Evolutionary conservation across 2,797 vertebrate genomes (phyloP).

Genomic region (Lithobates pipiens): DNA sequence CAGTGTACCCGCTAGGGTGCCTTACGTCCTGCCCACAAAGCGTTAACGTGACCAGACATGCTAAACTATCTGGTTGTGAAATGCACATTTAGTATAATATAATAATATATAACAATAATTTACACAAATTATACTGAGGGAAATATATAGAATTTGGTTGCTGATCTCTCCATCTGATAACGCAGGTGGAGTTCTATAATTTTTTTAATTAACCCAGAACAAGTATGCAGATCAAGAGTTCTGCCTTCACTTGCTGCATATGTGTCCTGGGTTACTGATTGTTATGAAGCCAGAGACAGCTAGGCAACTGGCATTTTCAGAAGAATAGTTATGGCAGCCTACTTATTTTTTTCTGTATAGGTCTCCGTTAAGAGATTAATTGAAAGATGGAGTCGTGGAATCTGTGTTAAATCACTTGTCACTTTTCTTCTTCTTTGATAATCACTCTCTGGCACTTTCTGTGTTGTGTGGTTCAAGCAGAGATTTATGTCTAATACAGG

Average conservation of each 20-base stretch:
- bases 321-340: neutral
- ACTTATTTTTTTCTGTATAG: neutral
- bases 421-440: neutral
- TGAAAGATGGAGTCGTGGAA: neutral
- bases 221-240: neutral
- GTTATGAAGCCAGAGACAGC: neutral
- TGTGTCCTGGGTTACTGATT: too few species aligned
- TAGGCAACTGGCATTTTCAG: neutral
- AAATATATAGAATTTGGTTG: too few species aligned
- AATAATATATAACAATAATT: too few species aligned
- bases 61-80: too few species aligned
- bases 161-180: too few species aligned
- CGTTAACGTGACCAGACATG: too few species aligned
- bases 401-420: neutral
- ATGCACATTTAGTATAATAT: too few species aligned
- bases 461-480: neutral
- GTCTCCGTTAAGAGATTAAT: neutral
- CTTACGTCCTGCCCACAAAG: too few species aligned
- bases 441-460: neutral
- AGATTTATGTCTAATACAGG: neutral
- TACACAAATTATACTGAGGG: too few species aligned
- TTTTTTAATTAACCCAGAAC: too few species aligned
- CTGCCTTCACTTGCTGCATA: neutral
- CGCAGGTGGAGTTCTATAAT: too few species aligned
- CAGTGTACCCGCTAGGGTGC: too few species aligned